Evolutionary conservation across 2,113 vertebrate species (phyloP).

Genomic region (Phrynosoma blainvillii): DNA sequence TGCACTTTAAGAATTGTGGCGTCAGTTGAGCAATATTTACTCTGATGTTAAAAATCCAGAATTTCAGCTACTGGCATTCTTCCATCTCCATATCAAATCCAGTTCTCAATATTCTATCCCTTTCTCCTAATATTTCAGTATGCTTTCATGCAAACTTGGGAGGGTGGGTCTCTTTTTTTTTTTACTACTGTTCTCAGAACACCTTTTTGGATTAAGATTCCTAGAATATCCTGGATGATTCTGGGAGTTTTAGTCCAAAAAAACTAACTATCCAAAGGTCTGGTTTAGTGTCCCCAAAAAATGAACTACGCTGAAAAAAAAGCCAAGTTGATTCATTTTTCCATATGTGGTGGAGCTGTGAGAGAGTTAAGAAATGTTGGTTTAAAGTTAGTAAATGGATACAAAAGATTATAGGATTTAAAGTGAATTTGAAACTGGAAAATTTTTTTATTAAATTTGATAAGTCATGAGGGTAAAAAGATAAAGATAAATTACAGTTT

Average conservation of each 20-base stretch:
- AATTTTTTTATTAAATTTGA: too few species aligned
- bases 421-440: too few species aligned
- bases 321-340: too few species aligned
- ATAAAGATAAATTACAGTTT: too few species aligned
- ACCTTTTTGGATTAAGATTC: neutral
- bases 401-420: too few species aligned
- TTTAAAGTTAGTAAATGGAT: too few species aligned
- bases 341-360: too few species aligned
- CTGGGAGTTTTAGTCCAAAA: neutral
- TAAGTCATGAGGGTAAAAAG: too few species aligned
- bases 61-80: neutral
- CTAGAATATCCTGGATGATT: neutral
- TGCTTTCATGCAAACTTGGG: neutral
- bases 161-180: too few species aligned
- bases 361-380: too few species aligned
- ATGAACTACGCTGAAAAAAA: too few species aligned
- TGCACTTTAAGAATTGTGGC: slow-evolving; percentile 51
- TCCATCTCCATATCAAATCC: neutral
- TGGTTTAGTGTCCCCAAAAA: neutral
- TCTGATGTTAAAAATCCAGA: slow-evolving; percentile 14
- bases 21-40: slow-evolving; percentile 49
- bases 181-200: too few species aligned
- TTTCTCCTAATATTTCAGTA: neutral
- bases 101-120: neutral
- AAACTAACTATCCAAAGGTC: neutral